Conservation (phyloP, 2,113 vertebrate genomes). For the Neogobius melanostomus region DNA sequence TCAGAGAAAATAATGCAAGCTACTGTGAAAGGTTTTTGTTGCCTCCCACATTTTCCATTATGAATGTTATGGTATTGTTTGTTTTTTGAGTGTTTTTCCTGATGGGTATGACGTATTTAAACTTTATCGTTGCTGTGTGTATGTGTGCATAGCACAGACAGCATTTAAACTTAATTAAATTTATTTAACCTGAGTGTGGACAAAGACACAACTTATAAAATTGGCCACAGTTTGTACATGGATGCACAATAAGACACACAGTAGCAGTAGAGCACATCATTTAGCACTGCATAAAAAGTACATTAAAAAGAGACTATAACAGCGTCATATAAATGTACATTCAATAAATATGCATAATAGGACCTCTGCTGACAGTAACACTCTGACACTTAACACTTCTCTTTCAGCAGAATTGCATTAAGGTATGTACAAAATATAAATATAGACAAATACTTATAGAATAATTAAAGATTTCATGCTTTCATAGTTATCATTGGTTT, state of each 20-base stretch:
- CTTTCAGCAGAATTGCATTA: slow-evolving; percentile 28
- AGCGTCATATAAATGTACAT: slow-evolving; percentile 90
- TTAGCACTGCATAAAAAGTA: slow-evolving; percentile 75
- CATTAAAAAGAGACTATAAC: slow-evolving; percentile 72
- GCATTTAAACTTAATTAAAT: slow-evolving; percentile 61
- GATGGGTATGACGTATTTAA: neutral
- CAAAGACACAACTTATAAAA: slow-evolving; percentile 82
- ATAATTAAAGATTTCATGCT: slow-evolving; percentile 64
- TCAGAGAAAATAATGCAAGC: neutral
- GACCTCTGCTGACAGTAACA: slow-evolving; percentile 17
- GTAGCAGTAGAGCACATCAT: slow-evolving; percentile 59
- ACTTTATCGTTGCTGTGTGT: neutral
- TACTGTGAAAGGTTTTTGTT: neutral
- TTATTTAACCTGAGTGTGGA: slow-evolving; percentile 86
- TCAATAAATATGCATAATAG: slow-evolving; percentile 77
- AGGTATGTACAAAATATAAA: slow-evolving; percentile 59
- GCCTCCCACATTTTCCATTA: neutral
- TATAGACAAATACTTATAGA: slow-evolving; percentile 38
- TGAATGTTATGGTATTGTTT: neutral
- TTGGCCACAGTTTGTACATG: slow-evolving; percentile 67
- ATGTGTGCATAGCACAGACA: slow-evolving; percentile 3
- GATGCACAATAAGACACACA: slow-evolving; percentile 67
- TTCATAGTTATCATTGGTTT: slow-evolving; percentile 50
- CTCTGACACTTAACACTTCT: slow-evolving; percentile 36
- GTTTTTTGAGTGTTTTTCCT: neutral